Conservation (phyloP, 1,140 invertebrate genomes). For the Ladona fulva region DNA sequence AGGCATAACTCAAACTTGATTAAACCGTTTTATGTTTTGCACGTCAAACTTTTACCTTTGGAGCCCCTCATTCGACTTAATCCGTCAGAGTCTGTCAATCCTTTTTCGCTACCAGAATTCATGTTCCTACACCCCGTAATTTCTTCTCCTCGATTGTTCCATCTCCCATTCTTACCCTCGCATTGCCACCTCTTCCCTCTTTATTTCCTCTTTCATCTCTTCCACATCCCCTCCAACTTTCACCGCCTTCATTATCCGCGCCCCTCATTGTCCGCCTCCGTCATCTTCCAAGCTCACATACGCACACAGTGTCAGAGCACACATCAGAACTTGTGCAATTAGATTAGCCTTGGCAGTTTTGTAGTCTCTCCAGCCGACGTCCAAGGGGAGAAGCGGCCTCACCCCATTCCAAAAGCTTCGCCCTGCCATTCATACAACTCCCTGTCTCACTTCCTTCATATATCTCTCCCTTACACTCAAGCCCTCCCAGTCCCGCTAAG, state of each 20-base stretch:
- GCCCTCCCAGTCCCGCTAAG: not conserved
- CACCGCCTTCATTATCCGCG: not conserved
- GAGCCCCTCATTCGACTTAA: too few species aligned
- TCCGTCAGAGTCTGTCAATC: too few species aligned
- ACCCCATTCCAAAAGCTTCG: too few species aligned
- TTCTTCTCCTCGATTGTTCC: not conserved
- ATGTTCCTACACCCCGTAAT: not conserved
- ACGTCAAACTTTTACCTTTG: too few species aligned
- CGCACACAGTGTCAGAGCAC: not conserved
- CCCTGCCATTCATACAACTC: not conserved
- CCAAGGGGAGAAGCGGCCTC: not conserved
- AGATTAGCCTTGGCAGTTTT: not conserved
- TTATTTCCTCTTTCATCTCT: not conserved
- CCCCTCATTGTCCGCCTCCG: not conserved
- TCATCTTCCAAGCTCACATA: not conserved
- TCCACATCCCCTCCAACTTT: not conserved
- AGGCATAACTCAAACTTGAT: too few species aligned
- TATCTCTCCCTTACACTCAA: not conserved
- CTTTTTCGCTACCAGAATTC: too few species aligned
- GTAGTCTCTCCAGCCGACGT: not conserved
- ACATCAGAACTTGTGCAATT: slow-evolving; percentile 1
- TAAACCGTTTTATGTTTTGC: too few species aligned
- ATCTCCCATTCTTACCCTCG: not conserved
- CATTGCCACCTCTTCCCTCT: not conserved
- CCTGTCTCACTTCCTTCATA: not conserved